These are phyloP conservation scores for Notarius lentiginosus DNA, from an alignment of 2,113 vertebrate species.

Conservation along the genomic window DNA sequence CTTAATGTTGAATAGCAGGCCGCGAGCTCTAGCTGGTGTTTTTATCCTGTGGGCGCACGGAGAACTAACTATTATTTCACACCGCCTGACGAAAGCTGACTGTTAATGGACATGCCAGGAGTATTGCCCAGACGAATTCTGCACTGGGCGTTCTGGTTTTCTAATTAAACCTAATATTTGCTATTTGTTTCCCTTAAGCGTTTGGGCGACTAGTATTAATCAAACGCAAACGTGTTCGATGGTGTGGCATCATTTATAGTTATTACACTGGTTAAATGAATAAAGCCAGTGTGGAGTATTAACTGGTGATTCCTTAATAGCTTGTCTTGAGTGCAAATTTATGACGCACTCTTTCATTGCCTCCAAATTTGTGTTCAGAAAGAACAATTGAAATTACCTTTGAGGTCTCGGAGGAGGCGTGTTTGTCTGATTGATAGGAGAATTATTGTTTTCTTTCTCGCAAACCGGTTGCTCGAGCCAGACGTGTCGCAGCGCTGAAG, in stretches of 20 bases:
- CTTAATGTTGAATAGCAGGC: conserved; percentile 39
- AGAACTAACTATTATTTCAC: conserved; percentile 34
- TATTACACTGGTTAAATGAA: conserved; percentile 58
- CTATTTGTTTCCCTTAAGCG: conserved; percentile 67
- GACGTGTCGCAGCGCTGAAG: conserved; percentile 38
- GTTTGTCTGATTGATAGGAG: conserved; percentile 49
- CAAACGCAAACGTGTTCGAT: conserved; percentile 67
- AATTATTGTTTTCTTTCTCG: conserved; percentile 57
- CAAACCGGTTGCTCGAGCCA: conserved; percentile 54
- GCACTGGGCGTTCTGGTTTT: conserved; percentile 57
- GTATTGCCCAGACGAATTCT: conserved; percentile 66
- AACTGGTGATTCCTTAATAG: conserved; percentile 66
- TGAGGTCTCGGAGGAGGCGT: background rate
- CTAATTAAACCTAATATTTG: conserved; percentile 74
- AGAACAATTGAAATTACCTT: conserved; percentile 46
- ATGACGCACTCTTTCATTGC: conserved; percentile 52
- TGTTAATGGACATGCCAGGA: conserved; percentile 16
- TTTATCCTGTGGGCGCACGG: background rate
- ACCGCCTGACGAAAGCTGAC: conserved; percentile 3
- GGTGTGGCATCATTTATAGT: conserved; percentile 65
- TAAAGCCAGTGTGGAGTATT: conserved; percentile 62
- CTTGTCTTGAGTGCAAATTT: conserved; percentile 60
- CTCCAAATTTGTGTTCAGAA: background rate
- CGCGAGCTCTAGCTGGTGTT: conserved; percentile 16
- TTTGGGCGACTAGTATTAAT: conserved; percentile 71